These are phyloP conservation scores for Cryptoprocta ferox DNA, from an alignment of 2,797 vertebrate genomes.

Conservation along the genomic window DNA sequence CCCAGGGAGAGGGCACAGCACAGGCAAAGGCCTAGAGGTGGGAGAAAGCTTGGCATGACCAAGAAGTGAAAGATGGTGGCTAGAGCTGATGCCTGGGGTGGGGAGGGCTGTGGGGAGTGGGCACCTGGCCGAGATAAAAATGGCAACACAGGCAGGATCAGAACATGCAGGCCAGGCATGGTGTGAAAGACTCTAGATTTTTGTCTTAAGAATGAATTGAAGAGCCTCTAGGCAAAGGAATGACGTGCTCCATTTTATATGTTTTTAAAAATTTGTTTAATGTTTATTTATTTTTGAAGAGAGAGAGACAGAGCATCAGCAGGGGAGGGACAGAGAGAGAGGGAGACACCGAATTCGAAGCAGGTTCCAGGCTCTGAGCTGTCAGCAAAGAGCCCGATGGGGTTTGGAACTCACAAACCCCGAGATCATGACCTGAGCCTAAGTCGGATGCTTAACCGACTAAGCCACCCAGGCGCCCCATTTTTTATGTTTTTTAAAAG, in stretches of 20 bases:
- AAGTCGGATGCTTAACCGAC: no score
- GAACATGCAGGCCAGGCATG: rapidly evolving
- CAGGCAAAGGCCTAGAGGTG: not conserved
- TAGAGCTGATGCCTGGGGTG: not conserved
- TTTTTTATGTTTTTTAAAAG: not conserved
- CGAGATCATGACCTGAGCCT: no score
- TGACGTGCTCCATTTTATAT: not conserved
- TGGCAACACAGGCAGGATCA: not conserved
- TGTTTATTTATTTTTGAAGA: no score
- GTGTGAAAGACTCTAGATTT: not conserved
- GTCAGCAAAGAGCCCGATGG: no score
- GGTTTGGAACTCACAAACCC: no score
- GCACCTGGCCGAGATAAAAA: not conserved
- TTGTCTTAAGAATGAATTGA: not conserved
- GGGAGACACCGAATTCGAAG: no score
- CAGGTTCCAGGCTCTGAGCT: no score
- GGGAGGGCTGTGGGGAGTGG: not conserved
- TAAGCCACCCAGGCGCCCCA: no score
- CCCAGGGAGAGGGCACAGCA: rapidly evolving
- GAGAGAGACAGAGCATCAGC: no score
- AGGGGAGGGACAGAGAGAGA: no score
- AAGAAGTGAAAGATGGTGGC: not conserved
- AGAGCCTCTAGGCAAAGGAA: not conserved
- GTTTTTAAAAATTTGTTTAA: not conserved
- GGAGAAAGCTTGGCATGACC: no score